Evolutionary conservation across 1,140 invertebrate species (phyloP).

Genomic region (Scaptomyza graminum): DNA sequence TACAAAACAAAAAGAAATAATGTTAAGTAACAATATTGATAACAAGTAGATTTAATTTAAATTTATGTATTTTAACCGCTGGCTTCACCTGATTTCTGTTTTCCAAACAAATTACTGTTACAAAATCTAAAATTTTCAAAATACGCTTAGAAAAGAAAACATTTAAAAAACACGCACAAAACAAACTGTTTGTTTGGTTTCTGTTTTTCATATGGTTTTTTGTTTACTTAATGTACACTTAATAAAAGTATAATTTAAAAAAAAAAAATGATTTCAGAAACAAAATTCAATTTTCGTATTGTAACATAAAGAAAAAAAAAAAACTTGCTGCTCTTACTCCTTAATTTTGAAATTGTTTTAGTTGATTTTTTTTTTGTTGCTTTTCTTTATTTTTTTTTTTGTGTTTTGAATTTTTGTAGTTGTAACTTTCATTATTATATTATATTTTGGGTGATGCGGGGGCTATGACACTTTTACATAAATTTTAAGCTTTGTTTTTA

Average conservation of each 20-base stretch:
- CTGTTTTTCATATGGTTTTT: slow-evolving; percentile 10
- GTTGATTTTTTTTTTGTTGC: slow-evolving; percentile 14
- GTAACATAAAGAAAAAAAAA: slow-evolving; percentile 48
- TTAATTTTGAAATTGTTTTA: slow-evolving; percentile 32
- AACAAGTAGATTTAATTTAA: slow-evolving; percentile 4
- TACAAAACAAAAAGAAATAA: slow-evolving; percentile 27
- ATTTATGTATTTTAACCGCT: slow-evolving; percentile 1
- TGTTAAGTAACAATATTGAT: slow-evolving; percentile 21
- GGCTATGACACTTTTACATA: slow-evolving; percentile 14
- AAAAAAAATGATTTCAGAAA: slow-evolving; percentile 57
- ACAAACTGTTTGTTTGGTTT: slow-evolving; percentile 13
- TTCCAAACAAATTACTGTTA: slow-evolving; percentile 16
- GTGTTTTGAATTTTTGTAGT: slow-evolving; percentile 8
- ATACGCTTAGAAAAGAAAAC: slow-evolving; percentile 8
- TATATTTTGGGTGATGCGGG: slow-evolving; percentile 7
- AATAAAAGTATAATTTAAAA: slow-evolving; percentile 46
- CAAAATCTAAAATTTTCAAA: slow-evolving; percentile 18
- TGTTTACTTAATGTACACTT: slow-evolving; percentile 64
- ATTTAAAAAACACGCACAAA: slow-evolving; percentile 22
- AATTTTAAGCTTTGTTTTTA: slow-evolving; percentile 2
- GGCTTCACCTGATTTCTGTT: neutral
- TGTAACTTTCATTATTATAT: slow-evolving; percentile 19
- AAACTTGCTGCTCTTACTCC: slow-evolving; percentile 32
- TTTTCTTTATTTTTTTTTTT: too few relatives aligned
- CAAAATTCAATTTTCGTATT: slow-evolving; percentile 55